phyloP scores from a whole-genome alignment of 2,888 invertebrate genomes.

The Auanema sp. region DNA sequence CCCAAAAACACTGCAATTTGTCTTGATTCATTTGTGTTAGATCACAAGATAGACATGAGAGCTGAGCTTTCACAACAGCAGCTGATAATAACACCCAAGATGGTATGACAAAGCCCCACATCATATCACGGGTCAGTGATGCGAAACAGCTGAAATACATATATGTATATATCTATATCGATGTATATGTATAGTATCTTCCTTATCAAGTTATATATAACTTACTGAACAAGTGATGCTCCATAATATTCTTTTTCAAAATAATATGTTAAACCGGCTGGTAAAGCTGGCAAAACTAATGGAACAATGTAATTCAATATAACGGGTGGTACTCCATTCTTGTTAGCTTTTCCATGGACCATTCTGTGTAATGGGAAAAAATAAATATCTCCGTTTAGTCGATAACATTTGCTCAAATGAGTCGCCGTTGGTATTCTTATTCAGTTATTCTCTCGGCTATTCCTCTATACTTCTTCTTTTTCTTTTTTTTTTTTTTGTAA shows the following conservation, averaged over 20 bases:
- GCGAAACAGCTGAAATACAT: slow-evolving; percentile 39
- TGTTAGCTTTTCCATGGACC: slow-evolving; percentile 39
- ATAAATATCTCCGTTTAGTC: too few species aligned
- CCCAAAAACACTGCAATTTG: slow-evolving; percentile 40
- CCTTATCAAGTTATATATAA: too few species aligned
- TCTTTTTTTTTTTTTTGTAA: not conserved
- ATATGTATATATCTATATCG: too few species aligned
- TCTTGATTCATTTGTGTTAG: slow-evolving; percentile 36
- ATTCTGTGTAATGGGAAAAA: slow-evolving; percentile 22
- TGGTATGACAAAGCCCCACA: slow-evolving; percentile 48
- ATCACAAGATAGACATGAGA: slow-evolving; percentile 45
- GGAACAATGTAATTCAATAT: slow-evolving; percentile 39
- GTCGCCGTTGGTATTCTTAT: too few species aligned
- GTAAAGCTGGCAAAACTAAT: slow-evolving; percentile 30
- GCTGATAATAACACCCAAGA: slow-evolving; percentile 37
- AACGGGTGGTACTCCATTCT: slow-evolving; percentile 38
- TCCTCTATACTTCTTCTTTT: too few species aligned
- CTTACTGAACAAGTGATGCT: slow-evolving; percentile 28
- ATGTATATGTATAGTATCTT: too few species aligned
- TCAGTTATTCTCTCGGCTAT: too few species aligned
- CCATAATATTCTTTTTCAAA: slow-evolving; percentile 36
- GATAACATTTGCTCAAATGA: too few species aligned
- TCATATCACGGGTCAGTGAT: slow-evolving; percentile 32
- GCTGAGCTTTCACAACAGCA: slow-evolving; percentile 36
- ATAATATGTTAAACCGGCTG: slow-evolving; percentile 35